These are phyloP conservation scores for Zaprionus lineosus DNA, from an alignment of 2,888 invertebrate species.

Conservation along the genomic window DNA sequence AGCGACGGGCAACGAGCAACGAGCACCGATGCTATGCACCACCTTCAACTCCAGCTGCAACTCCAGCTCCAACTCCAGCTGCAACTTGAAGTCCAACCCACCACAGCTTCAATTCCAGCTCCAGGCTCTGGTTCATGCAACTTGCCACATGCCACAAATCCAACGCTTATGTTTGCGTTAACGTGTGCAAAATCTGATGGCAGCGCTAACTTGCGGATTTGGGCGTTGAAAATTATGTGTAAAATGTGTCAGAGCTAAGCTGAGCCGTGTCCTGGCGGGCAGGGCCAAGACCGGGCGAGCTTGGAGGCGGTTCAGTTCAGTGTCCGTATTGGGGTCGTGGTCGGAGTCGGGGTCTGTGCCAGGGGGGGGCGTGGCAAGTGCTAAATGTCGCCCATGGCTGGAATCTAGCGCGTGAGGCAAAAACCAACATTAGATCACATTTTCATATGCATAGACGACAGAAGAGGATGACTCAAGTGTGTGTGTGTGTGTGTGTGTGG, in stretches of 20 bases:
- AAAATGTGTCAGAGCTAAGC: constrained; percentile 76
- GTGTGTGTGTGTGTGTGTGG: constrained; percentile 2
- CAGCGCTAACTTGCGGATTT: constrained; percentile 76
- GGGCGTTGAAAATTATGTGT: constrained; percentile 77
- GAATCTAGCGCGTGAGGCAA: constrained; percentile 31
- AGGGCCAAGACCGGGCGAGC: not conserved
- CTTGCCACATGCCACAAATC: constrained; percentile 60
- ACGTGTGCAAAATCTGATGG: constrained; percentile 76
- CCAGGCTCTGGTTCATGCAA: constrained; percentile 1
- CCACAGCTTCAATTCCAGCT: no score
- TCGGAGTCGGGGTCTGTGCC: constrained; percentile 16
- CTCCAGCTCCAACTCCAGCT: no score
- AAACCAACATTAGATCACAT: constrained; percentile 41
- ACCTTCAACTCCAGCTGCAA: no score
- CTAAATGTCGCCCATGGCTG: constrained; percentile 60
- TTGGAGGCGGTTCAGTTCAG: not conserved
- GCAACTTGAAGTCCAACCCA: no score
- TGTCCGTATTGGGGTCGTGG: constrained; percentile 11
- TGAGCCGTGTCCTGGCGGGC: constrained; percentile 43
- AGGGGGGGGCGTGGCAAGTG: constrained; percentile 41
- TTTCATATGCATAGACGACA: constrained; percentile 52
- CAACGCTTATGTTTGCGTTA: constrained; percentile 74
- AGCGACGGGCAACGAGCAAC: no score
- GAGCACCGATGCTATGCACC: no score
- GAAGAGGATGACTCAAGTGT: no score